Conservation (phyloP, 2,113 vertebrate species). For the Trichechus manatus region DNA sequence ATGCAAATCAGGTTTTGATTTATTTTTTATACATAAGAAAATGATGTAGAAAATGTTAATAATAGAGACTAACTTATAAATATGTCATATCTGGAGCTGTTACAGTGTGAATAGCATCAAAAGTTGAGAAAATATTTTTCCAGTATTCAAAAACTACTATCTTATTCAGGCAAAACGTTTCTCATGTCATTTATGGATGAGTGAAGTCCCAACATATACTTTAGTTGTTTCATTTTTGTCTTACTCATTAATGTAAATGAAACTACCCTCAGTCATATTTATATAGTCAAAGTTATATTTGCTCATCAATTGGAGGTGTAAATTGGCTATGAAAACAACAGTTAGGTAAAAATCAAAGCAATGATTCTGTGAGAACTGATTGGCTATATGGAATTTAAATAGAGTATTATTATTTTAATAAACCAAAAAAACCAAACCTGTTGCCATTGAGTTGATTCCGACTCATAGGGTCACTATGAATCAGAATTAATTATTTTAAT, state of each 20-base stretch:
- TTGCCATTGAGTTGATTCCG: too few species aligned
- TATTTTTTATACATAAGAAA: background rate
- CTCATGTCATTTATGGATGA: background rate
- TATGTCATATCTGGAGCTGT: background rate
- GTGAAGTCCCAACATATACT: background rate
- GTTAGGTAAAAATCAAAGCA: slow-evolving; percentile 18
- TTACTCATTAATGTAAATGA: background rate
- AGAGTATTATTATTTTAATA: too few species aligned
- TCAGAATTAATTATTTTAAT: background rate
- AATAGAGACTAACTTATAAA: background rate
- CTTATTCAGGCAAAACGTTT: background rate
- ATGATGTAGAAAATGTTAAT: background rate
- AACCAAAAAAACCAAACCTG: too few species aligned
- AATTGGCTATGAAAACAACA: background rate
- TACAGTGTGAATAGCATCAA: background rate
- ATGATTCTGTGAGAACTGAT: slow-evolving; percentile 28
- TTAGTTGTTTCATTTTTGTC: too few species aligned
- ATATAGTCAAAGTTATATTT: background rate
- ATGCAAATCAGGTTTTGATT: background rate
- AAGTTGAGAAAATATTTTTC: slow-evolving; percentile 41
- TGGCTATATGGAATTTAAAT: background rate
- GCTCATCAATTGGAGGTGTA: background rate
- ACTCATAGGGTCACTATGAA: too few species aligned
- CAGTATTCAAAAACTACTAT: background rate
- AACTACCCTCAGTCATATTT: background rate